These are phyloP conservation scores for Drymonia ruficornis DNA, from an alignment of 2,888 invertebrate genomes.

Conservation along the genomic window DNA sequence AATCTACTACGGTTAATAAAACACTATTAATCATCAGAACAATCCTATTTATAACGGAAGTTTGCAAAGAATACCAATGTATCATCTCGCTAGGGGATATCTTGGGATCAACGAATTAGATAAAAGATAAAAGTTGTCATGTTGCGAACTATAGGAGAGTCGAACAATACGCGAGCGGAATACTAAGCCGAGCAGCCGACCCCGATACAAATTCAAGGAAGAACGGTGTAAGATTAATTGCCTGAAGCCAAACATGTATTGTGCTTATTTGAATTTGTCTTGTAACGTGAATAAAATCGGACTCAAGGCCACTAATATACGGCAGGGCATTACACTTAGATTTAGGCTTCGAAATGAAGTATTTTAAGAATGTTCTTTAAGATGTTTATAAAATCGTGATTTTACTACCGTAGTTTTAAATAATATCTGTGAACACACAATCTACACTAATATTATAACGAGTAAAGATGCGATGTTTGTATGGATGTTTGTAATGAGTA, in stretches of 20 bases:
- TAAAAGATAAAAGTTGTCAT: not conserved
- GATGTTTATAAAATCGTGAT: too few species aligned
- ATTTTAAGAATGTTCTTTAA: too few species aligned
- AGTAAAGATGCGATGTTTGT: too few species aligned
- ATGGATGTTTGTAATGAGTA: too few species aligned
- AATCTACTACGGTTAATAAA: not conserved
- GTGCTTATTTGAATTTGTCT: not conserved
- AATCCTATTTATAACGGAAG: not conserved
- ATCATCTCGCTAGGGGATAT: not conserved
- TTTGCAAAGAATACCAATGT: not conserved
- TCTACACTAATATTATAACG: too few species aligned
- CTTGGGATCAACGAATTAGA: not conserved
- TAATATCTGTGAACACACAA: too few species aligned
- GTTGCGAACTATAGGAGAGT: slow-evolving; percentile 3
- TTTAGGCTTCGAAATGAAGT: too few species aligned
- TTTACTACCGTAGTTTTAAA: too few species aligned
- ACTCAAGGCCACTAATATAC: not conserved
- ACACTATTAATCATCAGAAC: not conserved
- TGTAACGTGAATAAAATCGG: not conserved
- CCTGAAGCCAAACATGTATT: not conserved
- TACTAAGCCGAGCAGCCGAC: slow-evolving; percentile 22
- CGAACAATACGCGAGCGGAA: slow-evolving; percentile 19
- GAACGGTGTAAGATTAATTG: slow-evolving; percentile 27
- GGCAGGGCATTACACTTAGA: too few species aligned
- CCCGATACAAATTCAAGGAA: slow-evolving; percentile 24